Evolutionary conservation across 2,888 invertebrate species (phyloP).

Genomic region (Acrobasis consociella): DNA sequence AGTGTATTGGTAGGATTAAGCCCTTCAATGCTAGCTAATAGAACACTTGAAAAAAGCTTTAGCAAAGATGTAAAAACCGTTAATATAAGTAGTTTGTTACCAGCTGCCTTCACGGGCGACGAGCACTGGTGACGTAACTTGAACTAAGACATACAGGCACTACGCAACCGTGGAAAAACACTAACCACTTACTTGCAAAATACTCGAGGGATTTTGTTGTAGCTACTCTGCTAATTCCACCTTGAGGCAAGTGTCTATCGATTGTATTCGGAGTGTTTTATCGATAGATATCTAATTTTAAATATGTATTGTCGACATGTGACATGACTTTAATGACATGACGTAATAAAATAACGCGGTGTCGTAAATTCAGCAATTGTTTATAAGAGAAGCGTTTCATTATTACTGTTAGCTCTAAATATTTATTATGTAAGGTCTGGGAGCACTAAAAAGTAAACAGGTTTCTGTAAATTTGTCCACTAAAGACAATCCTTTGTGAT

Average conservation of each 20-base stretch:
- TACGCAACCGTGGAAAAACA: constrained; percentile 41
- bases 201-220: constrained; percentile 27
- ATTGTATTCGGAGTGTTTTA: not conserved
- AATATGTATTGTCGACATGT: not conserved
- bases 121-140: constrained; percentile 23
- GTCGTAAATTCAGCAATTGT: no score
- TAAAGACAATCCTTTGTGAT: no score
- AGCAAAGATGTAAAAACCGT: constrained; percentile 1
- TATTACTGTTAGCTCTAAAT: no score
- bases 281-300: not conserved
- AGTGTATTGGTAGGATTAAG: no score
- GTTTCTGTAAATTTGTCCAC: no score
- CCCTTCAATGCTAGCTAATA: no score
- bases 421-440: no score
- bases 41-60: not conserved
- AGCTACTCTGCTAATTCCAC: constrained; percentile 7
- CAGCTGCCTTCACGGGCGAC: constrained; percentile 18
- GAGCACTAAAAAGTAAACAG: no score
- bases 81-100: not conserved
- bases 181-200: constrained; percentile 30
- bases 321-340: no score
- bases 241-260: not conserved
- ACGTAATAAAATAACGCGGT: no score
- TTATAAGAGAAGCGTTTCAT: no score
- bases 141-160: constrained; percentile 26